Conservation (phyloP, 2,113 vertebrate species). For the Corythoichthys intestinalis region DNA sequence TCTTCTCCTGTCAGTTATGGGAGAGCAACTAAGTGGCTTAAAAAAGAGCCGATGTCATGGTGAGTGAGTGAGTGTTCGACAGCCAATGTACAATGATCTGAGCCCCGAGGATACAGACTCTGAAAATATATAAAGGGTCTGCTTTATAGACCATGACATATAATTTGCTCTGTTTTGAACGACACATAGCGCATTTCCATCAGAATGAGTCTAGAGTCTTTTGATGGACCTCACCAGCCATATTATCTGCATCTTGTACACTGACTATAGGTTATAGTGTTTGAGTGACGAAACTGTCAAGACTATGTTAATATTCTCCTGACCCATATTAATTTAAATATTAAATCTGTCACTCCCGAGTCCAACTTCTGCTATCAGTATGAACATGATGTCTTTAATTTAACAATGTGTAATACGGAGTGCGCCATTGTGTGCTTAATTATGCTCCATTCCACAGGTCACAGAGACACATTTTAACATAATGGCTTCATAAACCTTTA, state of each 20-base stretch:
- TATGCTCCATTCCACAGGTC: conserved; percentile 25
- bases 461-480: conserved; percentile 29
- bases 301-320: conserved; percentile 17
- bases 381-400: conserved; percentile 21
- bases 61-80: conserved; percentile 32
- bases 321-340: conserved; percentile 6
- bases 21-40: conserved; percentile 22
- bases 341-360: background rate
- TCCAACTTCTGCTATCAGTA: conserved; percentile 1
- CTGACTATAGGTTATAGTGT: conserved; percentile 36
- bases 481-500: conserved; percentile 32
- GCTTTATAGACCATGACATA: conserved; percentile 62
- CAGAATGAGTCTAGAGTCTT: conserved; percentile 49
- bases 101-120: conserved; percentile 48
- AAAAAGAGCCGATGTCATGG: conserved; percentile 36
- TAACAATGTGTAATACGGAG: conserved; percentile 9
- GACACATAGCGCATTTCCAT: conserved; percentile 47
- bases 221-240: conserved; percentile 49
- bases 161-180: conserved; percentile 52
- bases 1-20: conserved; percentile 18
- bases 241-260: conserved; percentile 34
- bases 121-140: conserved; percentile 43
- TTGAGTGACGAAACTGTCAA: conserved; percentile 26
- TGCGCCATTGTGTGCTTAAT: conserved; percentile 18
- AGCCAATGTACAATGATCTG: conserved; percentile 35